These are phyloP conservation scores for Heterodera carotae DNA, from an alignment of 1,140 invertebrate species.

Conservation along the genomic window DNA sequence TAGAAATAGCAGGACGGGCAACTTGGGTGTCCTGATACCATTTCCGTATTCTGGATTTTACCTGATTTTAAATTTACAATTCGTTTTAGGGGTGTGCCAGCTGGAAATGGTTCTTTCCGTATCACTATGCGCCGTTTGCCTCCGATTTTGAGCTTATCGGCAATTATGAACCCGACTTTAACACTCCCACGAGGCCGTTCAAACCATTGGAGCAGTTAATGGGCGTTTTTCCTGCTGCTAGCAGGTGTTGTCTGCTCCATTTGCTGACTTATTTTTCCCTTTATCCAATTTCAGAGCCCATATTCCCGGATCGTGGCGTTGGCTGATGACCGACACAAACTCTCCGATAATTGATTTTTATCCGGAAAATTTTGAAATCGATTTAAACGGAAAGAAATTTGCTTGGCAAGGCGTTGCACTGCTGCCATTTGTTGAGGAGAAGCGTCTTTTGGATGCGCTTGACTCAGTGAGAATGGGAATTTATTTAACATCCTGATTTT, in stretches of 20 bases:
- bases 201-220: conserved; percentile 96
- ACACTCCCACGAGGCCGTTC: conserved; percentile 83
- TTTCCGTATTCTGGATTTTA: too few relatives aligned
- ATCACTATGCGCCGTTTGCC: conserved; percentile 99
- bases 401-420: conserved; percentile 99
- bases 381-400: conserved; percentile 98
- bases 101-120: conserved; percentile 99
- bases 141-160: conserved; percentile 94
- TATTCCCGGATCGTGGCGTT: conserved; percentile 89
- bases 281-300: conserved; percentile 71
- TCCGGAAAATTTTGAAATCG: conserved; percentile 95
- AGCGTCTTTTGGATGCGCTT: conserved; percentile 82
- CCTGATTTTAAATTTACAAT: too few relatives aligned
- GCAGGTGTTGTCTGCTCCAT: conserved; percentile 68
- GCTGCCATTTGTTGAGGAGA: conserved; percentile 95
- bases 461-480: conserved; percentile 27
- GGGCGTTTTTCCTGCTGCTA: conserved; percentile 97
- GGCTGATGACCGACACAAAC: conserved; percentile 85
- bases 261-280: conserved; percentile 2
- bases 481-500: conserved; percentile 7
- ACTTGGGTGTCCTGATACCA: too few relatives aligned
- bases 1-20: too few relatives aligned
- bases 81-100: conserved; percentile 87
- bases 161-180: conserved; percentile 82
- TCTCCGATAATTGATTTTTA: conserved; percentile 98